phyloP scores from a whole-genome alignment of 2,797 vertebrate species.

The Bucorvus abyssinicus region DNA sequence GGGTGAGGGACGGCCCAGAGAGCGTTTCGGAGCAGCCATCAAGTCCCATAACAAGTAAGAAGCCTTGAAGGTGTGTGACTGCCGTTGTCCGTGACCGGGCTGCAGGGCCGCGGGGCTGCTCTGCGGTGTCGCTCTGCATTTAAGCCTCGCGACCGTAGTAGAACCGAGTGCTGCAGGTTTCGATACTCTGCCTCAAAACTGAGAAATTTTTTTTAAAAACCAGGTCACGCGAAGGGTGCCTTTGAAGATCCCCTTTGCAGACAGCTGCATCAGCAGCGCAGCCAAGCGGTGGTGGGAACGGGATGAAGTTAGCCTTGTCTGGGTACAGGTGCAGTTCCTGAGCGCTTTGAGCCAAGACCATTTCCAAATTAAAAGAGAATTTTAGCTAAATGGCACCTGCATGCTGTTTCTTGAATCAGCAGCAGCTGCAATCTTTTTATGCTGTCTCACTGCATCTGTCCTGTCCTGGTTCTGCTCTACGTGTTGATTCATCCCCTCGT shows the following conservation, averaged over 20 bases:
- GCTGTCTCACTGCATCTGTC: not conserved
- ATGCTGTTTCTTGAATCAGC: not conserved
- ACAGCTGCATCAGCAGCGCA: not conserved
- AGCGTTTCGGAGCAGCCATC: not conserved
- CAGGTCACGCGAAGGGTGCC: not conserved
- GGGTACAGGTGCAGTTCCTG: not conserved
- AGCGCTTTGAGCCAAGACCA: not conserved
- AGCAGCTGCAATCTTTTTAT: not conserved
- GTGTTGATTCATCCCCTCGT: not conserved
- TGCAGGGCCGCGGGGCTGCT: not conserved
- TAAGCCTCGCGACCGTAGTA: not conserved
- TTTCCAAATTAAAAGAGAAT: not conserved
- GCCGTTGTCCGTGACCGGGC: not conserved
- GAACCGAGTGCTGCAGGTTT: not conserved
- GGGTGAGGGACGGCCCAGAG: not conserved
- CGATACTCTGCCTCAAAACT: not conserved
- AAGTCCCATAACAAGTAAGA: not conserved
- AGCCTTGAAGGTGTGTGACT: not conserved
- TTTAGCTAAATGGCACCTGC: not conserved
- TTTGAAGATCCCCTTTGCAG: not conserved
- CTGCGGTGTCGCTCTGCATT: not conserved
- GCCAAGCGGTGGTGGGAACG: not conserved
- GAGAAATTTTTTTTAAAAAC: not conserved
- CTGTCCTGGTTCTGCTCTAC: not conserved
- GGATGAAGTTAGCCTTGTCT: not conserved